Evolutionary conservation across 1,140 invertebrate genomes (phyloP).

Genomic region (Papilio helenus): DNA sequence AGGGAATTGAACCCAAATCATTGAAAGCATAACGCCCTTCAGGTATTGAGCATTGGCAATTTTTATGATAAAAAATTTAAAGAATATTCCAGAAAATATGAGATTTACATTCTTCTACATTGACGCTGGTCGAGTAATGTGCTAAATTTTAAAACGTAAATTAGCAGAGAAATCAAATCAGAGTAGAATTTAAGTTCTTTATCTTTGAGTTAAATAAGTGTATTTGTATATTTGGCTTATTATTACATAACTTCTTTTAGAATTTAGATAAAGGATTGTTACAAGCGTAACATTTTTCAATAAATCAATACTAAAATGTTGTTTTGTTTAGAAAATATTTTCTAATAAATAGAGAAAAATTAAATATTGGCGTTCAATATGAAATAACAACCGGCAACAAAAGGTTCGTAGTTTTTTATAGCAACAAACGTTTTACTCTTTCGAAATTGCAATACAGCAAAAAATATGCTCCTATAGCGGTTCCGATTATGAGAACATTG

Average conservation of each 20-base stretch:
- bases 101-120: neutral
- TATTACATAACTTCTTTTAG: too few relatives aligned
- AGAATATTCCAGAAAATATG: neutral
- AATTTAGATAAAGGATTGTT: too few relatives aligned
- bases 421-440: neutral
- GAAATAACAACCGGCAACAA: neutral
- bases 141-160: too few relatives aligned
- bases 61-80: constrained; percentile 2
- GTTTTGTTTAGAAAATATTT: too few relatives aligned
- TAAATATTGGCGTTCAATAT: neutral
- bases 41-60: neutral
- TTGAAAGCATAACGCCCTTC: neutral
- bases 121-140: neutral
- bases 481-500: constrained; percentile 31
- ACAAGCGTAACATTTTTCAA: too few relatives aligned
- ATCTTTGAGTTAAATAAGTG: too few relatives aligned
- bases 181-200: too few relatives aligned
- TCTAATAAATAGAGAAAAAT: neutral
- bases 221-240: too few relatives aligned
- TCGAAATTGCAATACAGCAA: constrained; percentile 15
- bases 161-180: too few relatives aligned
- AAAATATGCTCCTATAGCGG: constrained; percentile 13
- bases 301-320: too few relatives aligned
- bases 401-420: neutral
- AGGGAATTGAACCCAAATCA: constrained; percentile 15